phyloP scores from a whole-genome alignment of 2,888 invertebrate species.

The Matsumyia berberina region DNA sequence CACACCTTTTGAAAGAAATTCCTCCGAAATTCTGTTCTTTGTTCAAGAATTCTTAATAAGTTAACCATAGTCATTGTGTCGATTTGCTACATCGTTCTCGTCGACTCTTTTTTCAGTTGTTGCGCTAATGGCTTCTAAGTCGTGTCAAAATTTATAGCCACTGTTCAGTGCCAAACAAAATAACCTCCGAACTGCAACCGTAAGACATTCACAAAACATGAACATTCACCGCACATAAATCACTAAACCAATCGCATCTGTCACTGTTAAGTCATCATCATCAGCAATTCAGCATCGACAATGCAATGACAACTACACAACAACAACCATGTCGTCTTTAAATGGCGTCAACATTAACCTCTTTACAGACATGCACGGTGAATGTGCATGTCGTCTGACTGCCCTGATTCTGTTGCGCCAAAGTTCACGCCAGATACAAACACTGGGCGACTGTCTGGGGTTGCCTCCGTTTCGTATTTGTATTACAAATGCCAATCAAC shows the following conservation, averaged over 20 bases:
- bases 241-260: slow-evolving; percentile 6
- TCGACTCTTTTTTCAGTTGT: no score
- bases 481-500: slow-evolving; percentile 37
- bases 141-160: background rate
- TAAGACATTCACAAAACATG: background rate
- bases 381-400: slow-evolving; percentile 28
- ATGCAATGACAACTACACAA: background rate
- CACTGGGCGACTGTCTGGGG: background rate
- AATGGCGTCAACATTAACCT: slow-evolving; percentile 66
- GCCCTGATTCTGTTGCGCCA: slow-evolving; percentile 23
- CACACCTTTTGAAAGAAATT: no score
- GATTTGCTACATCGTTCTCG: no score
- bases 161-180: background rate
- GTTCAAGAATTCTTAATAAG: no score
- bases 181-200: background rate
- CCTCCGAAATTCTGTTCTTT: no score
- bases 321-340: slow-evolving; percentile 13
- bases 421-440: slow-evolving; percentile 38
- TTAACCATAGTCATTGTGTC: no score
- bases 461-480: slow-evolving; percentile 27
- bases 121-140: background rate
- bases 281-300: background rate
- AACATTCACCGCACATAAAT: slow-evolving; percentile 5
- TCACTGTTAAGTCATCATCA: slow-evolving; percentile 11
- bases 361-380: slow-evolving; percentile 44